Percentiles rank a stretch among this genome's conserved stretches.
These are phyloP conservation scores for Panzeria rudis DNA, from an alignment of 2,888 invertebrate genomes.

Conservation along the genomic window DNA sequence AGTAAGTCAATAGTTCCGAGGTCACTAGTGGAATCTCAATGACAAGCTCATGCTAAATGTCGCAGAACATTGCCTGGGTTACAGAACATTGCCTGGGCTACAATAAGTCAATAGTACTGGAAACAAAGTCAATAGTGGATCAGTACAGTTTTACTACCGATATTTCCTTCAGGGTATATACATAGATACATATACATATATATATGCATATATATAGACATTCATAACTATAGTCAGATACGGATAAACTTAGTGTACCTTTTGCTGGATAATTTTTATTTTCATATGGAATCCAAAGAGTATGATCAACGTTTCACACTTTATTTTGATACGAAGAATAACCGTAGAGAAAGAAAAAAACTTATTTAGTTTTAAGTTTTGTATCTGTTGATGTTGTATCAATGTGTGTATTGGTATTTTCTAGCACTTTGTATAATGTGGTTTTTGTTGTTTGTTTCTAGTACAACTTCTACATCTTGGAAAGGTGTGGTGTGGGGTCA, in stretches of 20 bases:
- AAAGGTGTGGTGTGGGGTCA: constrained; percentile 72
- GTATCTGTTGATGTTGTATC: constrained; percentile 51
- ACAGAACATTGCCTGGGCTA: too few relatives aligned
- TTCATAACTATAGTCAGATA: neutral
- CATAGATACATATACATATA: neutral
- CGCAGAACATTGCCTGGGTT: too few relatives aligned
- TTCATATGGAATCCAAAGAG: constrained; percentile 9
- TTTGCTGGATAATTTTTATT: constrained; percentile 40
- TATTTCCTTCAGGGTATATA: too few relatives aligned
- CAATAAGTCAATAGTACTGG: too few relatives aligned
- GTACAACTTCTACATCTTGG: constrained; percentile 7
- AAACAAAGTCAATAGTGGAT: too few relatives aligned
- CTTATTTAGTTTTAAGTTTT: constrained; percentile 14
- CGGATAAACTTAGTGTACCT: constrained; percentile 16
- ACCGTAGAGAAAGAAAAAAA: neutral
- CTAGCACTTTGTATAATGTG: neutral
- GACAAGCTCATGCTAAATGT: too few relatives aligned
- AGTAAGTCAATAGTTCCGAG: too few relatives aligned
- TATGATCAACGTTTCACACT: constrained; percentile 43
- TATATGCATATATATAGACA: neutral
- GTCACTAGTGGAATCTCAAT: too few relatives aligned
- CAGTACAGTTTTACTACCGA: too few relatives aligned
- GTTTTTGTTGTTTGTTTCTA: constrained; percentile 14
- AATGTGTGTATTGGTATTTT: constrained; percentile 24
- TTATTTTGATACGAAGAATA: constrained; percentile 19